phyloP scores from a whole-genome alignment of 2,888 invertebrate genomes.

The Cloeon dipterum region DNA sequence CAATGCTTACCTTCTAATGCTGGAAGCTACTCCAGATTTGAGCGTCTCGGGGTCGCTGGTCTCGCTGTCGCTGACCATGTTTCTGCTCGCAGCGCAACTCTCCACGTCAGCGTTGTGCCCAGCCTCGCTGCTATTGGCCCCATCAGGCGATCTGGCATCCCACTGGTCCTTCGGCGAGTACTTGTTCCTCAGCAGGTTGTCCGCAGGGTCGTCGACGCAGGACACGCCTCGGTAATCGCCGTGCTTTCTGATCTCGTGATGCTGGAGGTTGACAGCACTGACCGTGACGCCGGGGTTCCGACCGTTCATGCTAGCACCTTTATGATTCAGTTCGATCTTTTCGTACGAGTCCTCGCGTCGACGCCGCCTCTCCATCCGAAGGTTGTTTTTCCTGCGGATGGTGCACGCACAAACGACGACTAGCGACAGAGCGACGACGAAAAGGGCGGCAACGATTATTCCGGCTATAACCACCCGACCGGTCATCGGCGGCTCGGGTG shows the following conservation, averaged over 20 bases:
- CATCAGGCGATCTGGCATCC: constrained; percentile 5
- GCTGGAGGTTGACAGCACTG: constrained; percentile 16
- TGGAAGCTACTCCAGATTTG: not conserved
- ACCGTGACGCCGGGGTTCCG: constrained; percentile 3
- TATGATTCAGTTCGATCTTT: constrained; percentile 52
- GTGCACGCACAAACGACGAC: constrained; percentile 37
- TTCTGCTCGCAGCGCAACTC: constrained; percentile 4
- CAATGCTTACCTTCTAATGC: too few species aligned
- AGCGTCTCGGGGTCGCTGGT: constrained; percentile 3
- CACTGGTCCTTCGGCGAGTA: constrained; percentile 5
- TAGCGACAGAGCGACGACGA: constrained; percentile 40
- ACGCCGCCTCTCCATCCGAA: constrained; percentile 18
- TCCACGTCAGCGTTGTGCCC: constrained; percentile 4
- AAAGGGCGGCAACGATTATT: constrained; percentile 38
- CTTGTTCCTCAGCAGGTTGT: too few species aligned
- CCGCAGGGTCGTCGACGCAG: constrained; percentile 13
- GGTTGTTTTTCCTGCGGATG: constrained; percentile 32
- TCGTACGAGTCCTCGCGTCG: constrained; percentile 41
- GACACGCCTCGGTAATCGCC: constrained; percentile 45
- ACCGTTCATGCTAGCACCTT: constrained; percentile 9
- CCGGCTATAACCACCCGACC: constrained; percentile 38
- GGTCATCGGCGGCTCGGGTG: constrained; percentile 30
- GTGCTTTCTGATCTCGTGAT: constrained; percentile 21
- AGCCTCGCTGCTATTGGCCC: constrained; percentile 3
- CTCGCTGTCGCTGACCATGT: constrained; percentile 3